Percentiles rank a stretch among this genome's conserved stretches.
Conservation (phyloP, 2,113 vertebrate genomes). For the Asarcornis scutulata region DNA sequence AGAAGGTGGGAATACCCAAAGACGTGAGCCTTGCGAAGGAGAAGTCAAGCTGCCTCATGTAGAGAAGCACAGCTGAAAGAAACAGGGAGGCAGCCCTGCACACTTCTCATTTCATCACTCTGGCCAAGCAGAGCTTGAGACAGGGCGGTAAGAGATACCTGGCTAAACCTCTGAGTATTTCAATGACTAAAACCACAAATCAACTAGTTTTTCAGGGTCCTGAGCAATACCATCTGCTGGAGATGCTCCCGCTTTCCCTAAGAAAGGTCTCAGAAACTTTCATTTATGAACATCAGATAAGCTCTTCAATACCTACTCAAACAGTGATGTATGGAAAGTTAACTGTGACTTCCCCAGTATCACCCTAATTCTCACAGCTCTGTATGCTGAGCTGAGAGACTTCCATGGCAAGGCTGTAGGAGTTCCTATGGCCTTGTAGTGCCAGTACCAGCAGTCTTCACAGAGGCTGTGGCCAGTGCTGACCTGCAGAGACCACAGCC, state of each 20-base stretch:
- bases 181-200: not conserved
- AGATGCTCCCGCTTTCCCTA: fast-evolving
- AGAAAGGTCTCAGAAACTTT: not conserved
- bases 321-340: not conserved
- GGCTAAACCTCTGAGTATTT: not conserved
- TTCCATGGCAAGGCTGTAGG: not conserved
- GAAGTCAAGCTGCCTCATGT: not conserved
- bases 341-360: not conserved
- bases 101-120: not conserved
- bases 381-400: not conserved
- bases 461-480: not conserved
- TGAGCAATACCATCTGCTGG: not conserved
- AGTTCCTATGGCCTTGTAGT: not conserved
- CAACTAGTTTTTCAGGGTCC: not conserved
- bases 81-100: not conserved
- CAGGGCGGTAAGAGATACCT: not conserved
- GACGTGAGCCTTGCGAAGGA: fast-evolving
- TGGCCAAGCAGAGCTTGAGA: not conserved
- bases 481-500: not conserved
- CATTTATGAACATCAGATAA: not conserved
- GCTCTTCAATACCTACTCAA: not conserved
- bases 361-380: not conserved
- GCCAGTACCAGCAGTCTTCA: not conserved
- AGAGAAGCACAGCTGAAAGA: not conserved
- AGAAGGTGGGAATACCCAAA: not conserved